These are phyloP conservation scores for Tipula unca DNA, from an alignment of 2,888 invertebrate genomes.

Conservation along the genomic window DNA sequence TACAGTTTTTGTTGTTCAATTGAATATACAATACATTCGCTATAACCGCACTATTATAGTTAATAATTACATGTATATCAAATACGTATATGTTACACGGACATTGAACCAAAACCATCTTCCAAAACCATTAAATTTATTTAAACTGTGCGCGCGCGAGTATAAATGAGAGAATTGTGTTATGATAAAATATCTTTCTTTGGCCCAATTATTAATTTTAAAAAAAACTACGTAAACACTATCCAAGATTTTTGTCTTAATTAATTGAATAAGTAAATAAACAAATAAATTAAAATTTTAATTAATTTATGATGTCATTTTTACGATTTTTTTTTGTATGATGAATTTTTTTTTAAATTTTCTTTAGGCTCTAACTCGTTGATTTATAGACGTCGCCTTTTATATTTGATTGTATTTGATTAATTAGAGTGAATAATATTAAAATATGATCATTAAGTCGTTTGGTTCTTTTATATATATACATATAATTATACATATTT, in stretches of 20 bases:
- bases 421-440: background rate
- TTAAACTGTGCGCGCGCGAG: background rate
- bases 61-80: background rate
- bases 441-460: constrained; percentile 3
- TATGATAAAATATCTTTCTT: background rate
- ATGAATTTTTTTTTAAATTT: background rate
- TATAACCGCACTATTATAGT: background rate
- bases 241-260: background rate
- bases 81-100: background rate
- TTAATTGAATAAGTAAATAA: no score
- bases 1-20: background rate
- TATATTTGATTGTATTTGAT: background rate
- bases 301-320: constrained; percentile 14
- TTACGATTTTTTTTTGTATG: background rate
- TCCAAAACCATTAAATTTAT: background rate
- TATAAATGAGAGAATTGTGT: background rate
- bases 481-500: no score
- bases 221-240: background rate
- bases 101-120: background rate
- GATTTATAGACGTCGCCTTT: no score
- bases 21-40: background rate
- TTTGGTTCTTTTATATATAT: background rate
- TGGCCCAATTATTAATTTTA: constrained; percentile 1
- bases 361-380: no score
- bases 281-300: background rate